A percentile compares a stretch with the other conserved stretches of the same genome.
phyloP scores from a whole-genome alignment of 2,888 invertebrate genomes.

The Trichopria drosophilae region DNA sequence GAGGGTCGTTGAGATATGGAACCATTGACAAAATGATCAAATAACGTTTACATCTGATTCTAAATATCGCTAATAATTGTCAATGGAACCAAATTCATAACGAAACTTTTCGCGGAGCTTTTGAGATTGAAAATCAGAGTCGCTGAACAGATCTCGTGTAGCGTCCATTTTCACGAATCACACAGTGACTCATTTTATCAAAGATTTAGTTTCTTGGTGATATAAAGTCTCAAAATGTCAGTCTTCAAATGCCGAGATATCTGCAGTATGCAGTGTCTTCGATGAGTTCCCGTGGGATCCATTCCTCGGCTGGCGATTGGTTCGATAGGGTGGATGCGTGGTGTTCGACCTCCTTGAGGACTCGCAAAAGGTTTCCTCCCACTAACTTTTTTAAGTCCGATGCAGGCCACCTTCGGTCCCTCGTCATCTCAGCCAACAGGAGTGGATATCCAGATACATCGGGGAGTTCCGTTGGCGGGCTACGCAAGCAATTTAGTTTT shows the following conservation, averaged over 20 bases:
- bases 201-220: too few relatives aligned
- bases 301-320: slow-evolving; percentile 62
- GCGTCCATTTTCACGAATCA: too few relatives aligned
- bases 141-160: too few relatives aligned
- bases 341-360: slow-evolving; percentile 61
- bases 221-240: too few relatives aligned
- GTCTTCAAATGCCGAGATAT: slow-evolving; percentile 56
- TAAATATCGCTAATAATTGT: too few relatives aligned
- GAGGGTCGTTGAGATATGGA: too few relatives aligned
- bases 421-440: slow-evolving; percentile 65
- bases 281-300: slow-evolving; percentile 61
- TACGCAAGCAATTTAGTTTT: slow-evolving; percentile 45
- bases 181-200: too few relatives aligned
- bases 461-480: slow-evolving; percentile 61
- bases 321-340: slow-evolving; percentile 51
- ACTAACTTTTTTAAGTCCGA: slow-evolving; percentile 65
- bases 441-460: slow-evolving; percentile 65
- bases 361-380: slow-evolving; percentile 64
- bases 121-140: too few relatives aligned
- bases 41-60: too few relatives aligned
- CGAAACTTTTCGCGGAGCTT: too few relatives aligned
- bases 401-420: slow-evolving; percentile 65
- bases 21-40: too few relatives aligned
- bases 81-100: too few relatives aligned
- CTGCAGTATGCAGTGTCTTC: slow-evolving; percentile 63